phyloP scores from a whole-genome alignment of 1,140 invertebrate species.

The Panagrolaimus sp. region DNA sequence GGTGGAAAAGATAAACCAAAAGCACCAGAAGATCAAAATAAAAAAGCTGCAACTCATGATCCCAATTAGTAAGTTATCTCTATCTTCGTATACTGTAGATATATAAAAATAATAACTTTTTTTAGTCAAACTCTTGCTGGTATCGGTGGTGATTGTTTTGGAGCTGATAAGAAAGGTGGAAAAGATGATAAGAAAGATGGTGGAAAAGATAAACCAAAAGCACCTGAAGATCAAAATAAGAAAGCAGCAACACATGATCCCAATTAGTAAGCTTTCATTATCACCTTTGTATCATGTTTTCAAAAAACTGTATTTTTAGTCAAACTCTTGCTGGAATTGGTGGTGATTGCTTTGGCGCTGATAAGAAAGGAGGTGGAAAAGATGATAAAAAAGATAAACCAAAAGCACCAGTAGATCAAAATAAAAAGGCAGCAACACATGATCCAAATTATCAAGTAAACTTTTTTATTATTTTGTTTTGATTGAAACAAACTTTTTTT shows the following conservation, averaged over 20 bases:
- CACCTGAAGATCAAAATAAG: constrained; percentile 4
- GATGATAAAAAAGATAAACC: no score
- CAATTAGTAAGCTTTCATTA: constrained; percentile 9
- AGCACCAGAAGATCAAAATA: constrained; percentile 10
- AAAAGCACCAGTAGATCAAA: no score
- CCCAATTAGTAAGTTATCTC: constrained; percentile 19
- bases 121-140: constrained; percentile 3
- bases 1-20: background rate
- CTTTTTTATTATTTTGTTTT: no score
- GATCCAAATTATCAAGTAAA: no score
- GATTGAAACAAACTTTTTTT: no score
- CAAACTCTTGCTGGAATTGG: background rate
- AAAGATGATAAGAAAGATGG: background rate
- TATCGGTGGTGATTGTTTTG: constrained; percentile 10
- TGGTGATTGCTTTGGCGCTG: constrained; percentile 3
- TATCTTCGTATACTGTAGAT: background rate
- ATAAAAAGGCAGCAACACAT: no score
- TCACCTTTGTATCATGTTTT: no score
- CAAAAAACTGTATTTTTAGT: no score
- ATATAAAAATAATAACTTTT: background rate
- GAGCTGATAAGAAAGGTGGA: background rate
- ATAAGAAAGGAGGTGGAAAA: constrained; percentile 2
- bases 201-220: background rate
- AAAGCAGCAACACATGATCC: constrained; percentile 25
- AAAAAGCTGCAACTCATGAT: constrained; percentile 16